Evolutionary conservation across 2,113 vertebrate genomes (phyloP), one percentile per base, ranked within the genome.

Genomic region (Solea solea): DNA sequence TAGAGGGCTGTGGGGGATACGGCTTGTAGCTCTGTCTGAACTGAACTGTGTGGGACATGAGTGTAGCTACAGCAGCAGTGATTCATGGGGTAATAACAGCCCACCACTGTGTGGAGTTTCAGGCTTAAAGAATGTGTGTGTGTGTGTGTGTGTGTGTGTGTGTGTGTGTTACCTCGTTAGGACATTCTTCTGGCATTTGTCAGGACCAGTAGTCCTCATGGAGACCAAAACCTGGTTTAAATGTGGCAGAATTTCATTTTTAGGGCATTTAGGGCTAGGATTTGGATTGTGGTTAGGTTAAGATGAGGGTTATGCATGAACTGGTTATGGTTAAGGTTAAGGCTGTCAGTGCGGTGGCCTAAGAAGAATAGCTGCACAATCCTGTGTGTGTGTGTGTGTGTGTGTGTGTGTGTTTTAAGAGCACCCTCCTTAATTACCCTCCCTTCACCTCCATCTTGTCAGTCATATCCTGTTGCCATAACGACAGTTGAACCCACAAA

Each of bases 391-490:
- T 40, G 61, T 51, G 50, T 39, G 34, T 40, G 61, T 51, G 50
- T 39, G 15, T 45, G 21, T 48, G 58, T 49, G 34, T 40, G 61
- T 51, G 50, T 39, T 67, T 63, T 59, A 41, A 49, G 41, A 46
- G n/a, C 1, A 0, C 12, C 21, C 40, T 53, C 51, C 13, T 70
- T 72, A 80, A 83, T 88, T 79, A 78, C 48, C 27, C 40, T 64
- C 55, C 56, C 48, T 51, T 70, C 60, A 62, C 57, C 34, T 61
- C 28, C 8, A 65, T 13, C 70, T 59, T 83, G 83, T 89, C 84
- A 74, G 39, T 85, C 85, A 81, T 61, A 69, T 69, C 48, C 78
- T 72, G 86, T 92, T 88, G 64, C 90, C 74, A 85, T 89, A 81
- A 81, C 67, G 1, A 89, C 72, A 6, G 49, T 45, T 28, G 64